Evolutionary conservation across 1,140 invertebrate species (phyloP), one percentile per base, ranked within the genome.

Genomic region (Coelopa frigida): DNA sequence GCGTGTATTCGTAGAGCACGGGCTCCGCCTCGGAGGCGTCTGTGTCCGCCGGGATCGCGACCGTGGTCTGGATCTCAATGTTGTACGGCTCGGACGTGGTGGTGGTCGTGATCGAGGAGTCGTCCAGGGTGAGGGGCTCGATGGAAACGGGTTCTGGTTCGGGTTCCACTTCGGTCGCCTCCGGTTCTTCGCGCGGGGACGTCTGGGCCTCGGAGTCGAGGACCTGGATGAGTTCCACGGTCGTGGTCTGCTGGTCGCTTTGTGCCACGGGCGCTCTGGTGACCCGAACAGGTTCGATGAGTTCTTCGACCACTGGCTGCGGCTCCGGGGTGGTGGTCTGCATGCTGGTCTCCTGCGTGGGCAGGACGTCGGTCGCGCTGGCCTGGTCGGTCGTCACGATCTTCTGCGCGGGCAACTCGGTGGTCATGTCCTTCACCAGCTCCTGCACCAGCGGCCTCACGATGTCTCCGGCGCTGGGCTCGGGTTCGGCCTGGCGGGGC

Each of bases 1-100:
- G 58, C 0, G 58, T 65, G 40, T 63, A 63, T 32, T 68, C 65
- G 21, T 56, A 63, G 5, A 68, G 40, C 5, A 56, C 52, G 2
- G 64, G 64, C 26, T 68, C 64, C 3, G 36, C 46, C 11, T 54
- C 10, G 3, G 64, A 62, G 14, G 46, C 27, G 41, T 70, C 71
- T 3, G 55, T 64, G 31, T 78, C 73, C 0, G 61, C 50, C 4
- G 78, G 78, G 51, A 82, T 73, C 15, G 73, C 73, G 27, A 82
- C 72, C 50, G 75, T 72, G n/a, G 79, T 76, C 55, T 74, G 62
- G 18, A 82, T 72, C 51, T 80, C 77, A 5, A 82, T 64, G 62
- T 82, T 78, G 48, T 78, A 82, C 4, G 77, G 77, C 52, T 81
- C 79, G 42, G 77, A 76, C 42, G 73, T 63, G 5, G 73, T 76